Conservation (phyloP, 2,113 vertebrate species). For the Sylvia atricapilla region DNA sequence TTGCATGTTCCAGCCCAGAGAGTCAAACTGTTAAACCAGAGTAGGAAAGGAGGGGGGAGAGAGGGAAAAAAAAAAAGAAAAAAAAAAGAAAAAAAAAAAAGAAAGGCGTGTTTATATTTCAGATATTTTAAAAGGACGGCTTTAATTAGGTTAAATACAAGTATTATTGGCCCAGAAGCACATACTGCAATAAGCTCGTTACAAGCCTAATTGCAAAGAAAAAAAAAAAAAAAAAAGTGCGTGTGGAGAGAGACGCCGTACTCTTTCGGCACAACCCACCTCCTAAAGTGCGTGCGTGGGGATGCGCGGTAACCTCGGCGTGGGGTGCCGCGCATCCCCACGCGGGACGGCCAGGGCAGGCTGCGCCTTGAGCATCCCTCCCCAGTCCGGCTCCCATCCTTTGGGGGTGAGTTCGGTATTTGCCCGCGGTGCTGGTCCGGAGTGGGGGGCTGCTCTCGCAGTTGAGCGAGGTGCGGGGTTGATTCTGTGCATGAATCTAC, state of each 20-base stretch:
- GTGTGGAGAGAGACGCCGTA: background rate
- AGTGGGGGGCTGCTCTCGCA: background rate
- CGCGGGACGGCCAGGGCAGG: background rate
- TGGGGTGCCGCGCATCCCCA: background rate
- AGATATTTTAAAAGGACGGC: slow-evolving; percentile 37
- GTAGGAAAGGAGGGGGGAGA: background rate
- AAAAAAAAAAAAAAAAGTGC: background rate
- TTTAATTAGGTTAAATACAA: slow-evolving; percentile 62
- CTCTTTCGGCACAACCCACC: background rate
- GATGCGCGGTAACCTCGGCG: background rate
- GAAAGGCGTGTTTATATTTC: slow-evolving; percentile 38
- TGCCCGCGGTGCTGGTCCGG: background rate
- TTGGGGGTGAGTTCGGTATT: background rate
- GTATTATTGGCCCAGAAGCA: slow-evolving; percentile 50
- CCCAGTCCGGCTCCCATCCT: background rate
- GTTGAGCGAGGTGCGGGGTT: background rate
- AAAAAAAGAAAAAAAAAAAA: too few relatives aligned
- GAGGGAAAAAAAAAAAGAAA: too few relatives aligned
- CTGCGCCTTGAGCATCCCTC: background rate
- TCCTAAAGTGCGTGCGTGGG: background rate
- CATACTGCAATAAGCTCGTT: slow-evolving; percentile 8
- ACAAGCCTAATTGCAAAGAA: slow-evolving; percentile 2
- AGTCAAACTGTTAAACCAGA: slow-evolving; percentile 12
- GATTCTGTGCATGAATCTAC: background rate
- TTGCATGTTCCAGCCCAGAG: slow-evolving; percentile 14